Percentiles rank a stretch among this genome's conserved stretches.
Conservation (phyloP, 2,888 invertebrate genomes). For the Trilocha varians region DNA sequence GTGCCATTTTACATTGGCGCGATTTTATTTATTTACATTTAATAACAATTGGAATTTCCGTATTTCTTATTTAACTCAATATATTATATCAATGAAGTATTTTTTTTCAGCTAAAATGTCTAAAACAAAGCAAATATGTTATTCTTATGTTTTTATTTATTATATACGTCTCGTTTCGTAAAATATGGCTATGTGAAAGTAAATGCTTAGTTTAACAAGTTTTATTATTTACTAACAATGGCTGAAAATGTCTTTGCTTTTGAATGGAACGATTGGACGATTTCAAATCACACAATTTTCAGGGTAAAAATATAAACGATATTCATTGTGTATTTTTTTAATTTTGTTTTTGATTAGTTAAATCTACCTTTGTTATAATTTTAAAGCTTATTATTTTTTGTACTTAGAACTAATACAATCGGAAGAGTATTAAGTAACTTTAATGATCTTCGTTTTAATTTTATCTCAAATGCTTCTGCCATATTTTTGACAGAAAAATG, state of each 20-base stretch:
- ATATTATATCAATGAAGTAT: not conserved
- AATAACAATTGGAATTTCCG: slow-evolving; percentile 6
- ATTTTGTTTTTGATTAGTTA: too few species aligned
- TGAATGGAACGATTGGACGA: not conserved
- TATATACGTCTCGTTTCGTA: not conserved
- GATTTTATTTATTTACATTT: slow-evolving; percentile 4
- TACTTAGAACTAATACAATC: too few species aligned
- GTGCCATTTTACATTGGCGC: slow-evolving; percentile 11
- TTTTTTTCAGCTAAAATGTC: not conserved
- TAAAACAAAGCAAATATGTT: too few species aligned
- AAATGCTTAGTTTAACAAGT: not conserved
- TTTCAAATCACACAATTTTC: not conserved
- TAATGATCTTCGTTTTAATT: too few species aligned
- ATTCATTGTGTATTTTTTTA: too few species aligned
- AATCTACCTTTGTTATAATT: too few species aligned
- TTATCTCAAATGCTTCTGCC: too few species aligned
- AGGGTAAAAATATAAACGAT: not conserved
- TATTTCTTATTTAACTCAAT: slow-evolving; percentile 1
- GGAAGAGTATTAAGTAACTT: too few species aligned
- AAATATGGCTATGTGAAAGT: not conserved
- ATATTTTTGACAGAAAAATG: too few species aligned
- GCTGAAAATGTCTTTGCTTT: too few species aligned
- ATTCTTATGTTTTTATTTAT: too few species aligned
- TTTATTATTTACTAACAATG: not conserved
- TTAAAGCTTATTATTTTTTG: too few species aligned